Base-by-base conservation (phyloP, 2,888 invertebrate genomes). In the Ophion ventricosus region DNA sequence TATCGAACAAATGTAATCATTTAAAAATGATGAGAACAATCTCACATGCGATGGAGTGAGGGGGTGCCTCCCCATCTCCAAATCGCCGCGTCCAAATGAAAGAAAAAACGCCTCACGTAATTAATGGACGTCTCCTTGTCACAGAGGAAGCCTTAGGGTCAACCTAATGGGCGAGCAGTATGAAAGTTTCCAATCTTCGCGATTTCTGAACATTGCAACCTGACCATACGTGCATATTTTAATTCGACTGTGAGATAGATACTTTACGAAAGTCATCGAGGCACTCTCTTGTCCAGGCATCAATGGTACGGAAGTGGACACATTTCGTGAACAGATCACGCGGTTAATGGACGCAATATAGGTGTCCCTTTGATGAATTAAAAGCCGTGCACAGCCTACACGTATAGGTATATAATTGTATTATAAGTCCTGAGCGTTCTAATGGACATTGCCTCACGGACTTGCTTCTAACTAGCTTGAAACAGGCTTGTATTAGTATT, bases 321-420 rank as follows among this genome's bases (percentile, higher is more conserved):
- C 49, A 63, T 70, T 75, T 70, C 25, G 20, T 35, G 61, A 26
- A 82, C 29, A 61, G 61, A 56, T 57, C 29, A 40, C 20, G 43
- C 35, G 64, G 78, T 57, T 82, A 82, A 84, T 81, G 81, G 78
- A 79, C 75, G 40, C 26, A 35, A 61, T 25, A 54, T 14, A 67
- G 64, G 64, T 40, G 69, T 8, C 54, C 83, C 83, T 80, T 84
- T 84, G 83, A 84, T 72, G 59, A 56, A 67, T 74, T 67, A 67
- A 56, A 73, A 77, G 73, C 63, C 56, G 25, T 66, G 61, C 40
- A 67, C n/a, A 64, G 14, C 59, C 63, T 26, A 63, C 14, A 25
- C 20, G 26, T n/a, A 43, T 64, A 75, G 0, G 20, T 23, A 72
- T 57, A 63, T 64, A 72, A 72, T 72, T 64, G 64, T 64, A 25